Base-by-base conservation (phyloP, 2,113 vertebrate genomes). In the Pollachius pollachius region DNA sequence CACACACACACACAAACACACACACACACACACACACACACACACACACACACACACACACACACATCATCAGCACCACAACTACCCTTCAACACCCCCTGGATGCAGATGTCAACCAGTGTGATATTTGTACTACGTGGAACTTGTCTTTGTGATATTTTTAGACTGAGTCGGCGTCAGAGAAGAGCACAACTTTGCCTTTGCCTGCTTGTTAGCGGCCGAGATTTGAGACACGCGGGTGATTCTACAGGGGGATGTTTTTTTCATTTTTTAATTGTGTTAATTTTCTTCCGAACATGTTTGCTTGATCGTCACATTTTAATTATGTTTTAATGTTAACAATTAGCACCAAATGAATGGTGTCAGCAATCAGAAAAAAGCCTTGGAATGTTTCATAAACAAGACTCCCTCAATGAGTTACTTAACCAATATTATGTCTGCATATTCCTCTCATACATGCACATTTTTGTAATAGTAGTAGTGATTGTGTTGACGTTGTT, bases 251-350 rank as follows among this genome's bases (percentile, higher is more conserved):
- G 82, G 89, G 41, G 8, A 7, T 48, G 12, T 48, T 9, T 48
- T 13, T 48, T 48, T 48, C 7, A 48, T 13, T 48, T 48, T 48
- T 48, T 70, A 83, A 88, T 84, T 84, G 69, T 85, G 84, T 64
- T 71, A 76, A 77, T 68, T 76, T 74, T 69, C 71, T 60, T 69
- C 80, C 83, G 83, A 78, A 52, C 18, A 5, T 78, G 77, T 85
- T 65, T 91, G 88, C 85, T 87, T 85, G 78, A 86, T 92, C 87
- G 87, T 86, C 88, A 91, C 71, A 88, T 91, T 90, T 91, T 91
- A 92, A 92, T 92, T 91, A 85, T 87, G 82, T 90, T 92, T 93
- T 91, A 92, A 93, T 92, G 89, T 89, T 86, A 90, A 91, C 84
- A 92, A 92, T 93, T 92, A 92, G 91, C 75, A 74, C 66, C 65